Base-by-base conservation (phyloP, 1,140 invertebrate genomes). In the Dendrolimus kikuchii region DNA sequence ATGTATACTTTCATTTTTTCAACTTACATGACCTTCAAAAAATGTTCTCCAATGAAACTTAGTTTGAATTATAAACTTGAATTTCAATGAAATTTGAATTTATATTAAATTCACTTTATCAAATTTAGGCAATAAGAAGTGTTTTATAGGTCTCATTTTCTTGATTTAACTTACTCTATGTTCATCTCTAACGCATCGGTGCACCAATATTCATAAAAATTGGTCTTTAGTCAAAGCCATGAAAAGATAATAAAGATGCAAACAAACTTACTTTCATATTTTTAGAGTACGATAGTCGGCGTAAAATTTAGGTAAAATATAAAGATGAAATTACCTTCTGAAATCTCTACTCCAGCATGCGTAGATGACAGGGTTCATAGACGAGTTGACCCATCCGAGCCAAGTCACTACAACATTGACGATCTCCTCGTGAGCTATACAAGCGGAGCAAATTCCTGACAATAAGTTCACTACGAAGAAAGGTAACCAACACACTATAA, bases 341-440 rank as follows among this genome's bases (percentile, higher is more conserved):
- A 99, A 99, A 80, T 99, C 97, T 76, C 94, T 91, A 82, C 95
- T 98, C 95, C 96, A 98, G 72, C 95, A 98, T 3, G 97, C 96
- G 84, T 99, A 99, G 68, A 99, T 99, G 50, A 98, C 94, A 2
- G 97, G 97, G 89, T 98, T 99, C 95, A 99, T 97, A 40, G 95
- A 94, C 37, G 97, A 99, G 88, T 99, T 99, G 70, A 99, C 95
- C 95, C 99, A 99, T 46, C 98, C 98, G 4, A 99, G 91, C 98
- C 98, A 99, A 40, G 97, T 99, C 41, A 99, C 95, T 37, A 99
- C 92, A 7, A 95, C 95, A 57, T 95, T 95, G 4, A 99, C 93
- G 44, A 97, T 91, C 69, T 98, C 94, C 68, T 96, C 95, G 55
- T 98, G 92, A 77, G 92, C 91, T 55, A 97, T 94, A 80, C 96